These are phyloP conservation scores for Arge pagana DNA, from an alignment of 2,888 invertebrate genomes.

Conservation along the genomic window DNA sequence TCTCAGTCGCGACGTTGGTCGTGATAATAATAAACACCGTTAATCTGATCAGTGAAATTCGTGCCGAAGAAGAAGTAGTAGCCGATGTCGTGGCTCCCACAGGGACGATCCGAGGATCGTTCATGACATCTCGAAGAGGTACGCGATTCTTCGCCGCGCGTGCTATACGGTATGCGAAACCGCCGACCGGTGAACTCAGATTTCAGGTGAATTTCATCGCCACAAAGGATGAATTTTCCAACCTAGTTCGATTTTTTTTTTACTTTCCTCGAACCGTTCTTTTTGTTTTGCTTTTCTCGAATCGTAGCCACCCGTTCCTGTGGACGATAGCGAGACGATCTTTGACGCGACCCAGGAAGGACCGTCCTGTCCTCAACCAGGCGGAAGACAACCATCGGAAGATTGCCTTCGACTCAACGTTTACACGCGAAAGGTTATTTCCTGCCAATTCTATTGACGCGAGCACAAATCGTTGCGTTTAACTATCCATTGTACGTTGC, in stretches of 20 bases:
- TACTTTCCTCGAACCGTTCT: background rate
- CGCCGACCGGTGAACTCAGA: conserved; percentile 39
- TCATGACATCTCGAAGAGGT: conserved; percentile 36
- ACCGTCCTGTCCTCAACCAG: conserved; percentile 63
- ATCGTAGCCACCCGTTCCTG: conserved; percentile 60
- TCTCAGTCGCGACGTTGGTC: no score
- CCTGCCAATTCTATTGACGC: background rate
- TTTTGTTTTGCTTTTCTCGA: conserved; percentile 33
- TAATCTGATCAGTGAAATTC: no score
- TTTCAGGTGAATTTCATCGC: conserved; percentile 38
- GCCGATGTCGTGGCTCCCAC: conserved; percentile 27
- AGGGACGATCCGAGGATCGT: conserved; percentile 41
- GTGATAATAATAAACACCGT: no score
- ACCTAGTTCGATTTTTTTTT: background rate
- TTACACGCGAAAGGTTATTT: conserved; percentile 60
- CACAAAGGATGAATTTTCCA: background rate
- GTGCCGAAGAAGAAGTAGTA: background rate
- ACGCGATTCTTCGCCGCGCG: conserved; percentile 42
- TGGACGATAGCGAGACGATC: conserved; percentile 59
- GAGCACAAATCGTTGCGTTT: background rate
- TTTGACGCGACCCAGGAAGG: conserved; percentile 66
- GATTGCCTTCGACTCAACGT: conserved; percentile 71
- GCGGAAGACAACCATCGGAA: conserved; percentile 59
- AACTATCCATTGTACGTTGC: background rate
- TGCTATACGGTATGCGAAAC: conserved; percentile 42